A percentile compares a stretch with the other conserved stretches of the same genome.
Evolutionary conservation across 2,113 vertebrate species (phyloP).

Genomic region (Bettongia penicillata): DNA sequence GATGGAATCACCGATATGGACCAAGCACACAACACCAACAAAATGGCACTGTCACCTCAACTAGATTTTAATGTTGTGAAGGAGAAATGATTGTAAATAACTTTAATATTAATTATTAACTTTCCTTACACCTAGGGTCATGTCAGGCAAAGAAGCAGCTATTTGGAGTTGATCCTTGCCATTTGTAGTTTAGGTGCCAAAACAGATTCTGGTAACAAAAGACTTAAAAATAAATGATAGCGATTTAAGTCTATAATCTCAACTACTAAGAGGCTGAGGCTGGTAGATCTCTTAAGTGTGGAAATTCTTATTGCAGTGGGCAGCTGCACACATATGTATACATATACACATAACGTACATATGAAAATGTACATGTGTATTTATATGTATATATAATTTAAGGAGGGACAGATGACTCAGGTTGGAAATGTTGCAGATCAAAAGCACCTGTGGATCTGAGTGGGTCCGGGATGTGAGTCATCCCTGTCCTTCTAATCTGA

Average conservation of each 20-base stretch:
- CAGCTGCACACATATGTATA: no score
- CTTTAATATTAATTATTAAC: background rate
- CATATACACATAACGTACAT: no score
- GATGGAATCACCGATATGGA: background rate
- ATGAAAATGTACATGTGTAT: no score
- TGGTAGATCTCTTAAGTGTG: background rate
- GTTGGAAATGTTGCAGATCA: no score
- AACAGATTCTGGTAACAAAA: slow-evolving; percentile 8
- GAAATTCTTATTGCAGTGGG: background rate
- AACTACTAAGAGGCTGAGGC: background rate
- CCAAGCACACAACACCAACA: background rate
- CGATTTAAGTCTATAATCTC: background rate
- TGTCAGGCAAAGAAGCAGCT: background rate
- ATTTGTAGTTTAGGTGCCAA: background rate
- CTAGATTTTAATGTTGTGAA: background rate
- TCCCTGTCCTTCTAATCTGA: background rate
- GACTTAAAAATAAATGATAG: background rate
- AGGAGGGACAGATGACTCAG: no score
- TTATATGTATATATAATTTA: no score
- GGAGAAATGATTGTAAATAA: background rate
- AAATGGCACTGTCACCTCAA: background rate
- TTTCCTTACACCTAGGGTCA: background rate
- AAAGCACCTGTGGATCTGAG: background rate
- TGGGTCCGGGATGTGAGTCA: background rate
- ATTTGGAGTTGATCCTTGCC: background rate